Base-by-base conservation (phyloP, 1,140 invertebrate species). In the Physella acuta region DNA sequence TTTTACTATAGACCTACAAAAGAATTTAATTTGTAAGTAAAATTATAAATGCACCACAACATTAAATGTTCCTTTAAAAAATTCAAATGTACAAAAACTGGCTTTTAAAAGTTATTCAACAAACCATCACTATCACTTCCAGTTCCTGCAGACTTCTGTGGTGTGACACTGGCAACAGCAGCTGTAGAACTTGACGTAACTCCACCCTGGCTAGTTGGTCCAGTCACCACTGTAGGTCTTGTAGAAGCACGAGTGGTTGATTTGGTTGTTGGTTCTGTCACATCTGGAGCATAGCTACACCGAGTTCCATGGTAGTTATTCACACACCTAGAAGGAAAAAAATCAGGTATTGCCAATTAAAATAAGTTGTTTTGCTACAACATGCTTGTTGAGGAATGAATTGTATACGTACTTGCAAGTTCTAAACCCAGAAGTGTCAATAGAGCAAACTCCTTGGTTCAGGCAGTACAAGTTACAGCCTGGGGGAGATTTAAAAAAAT, bases 351-450 rank as follows among this genome's bases (percentile, higher is more conserved):
- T 55, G n/a, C n/a, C n/a, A n/a, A n/a, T n/a, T n/a, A n/a, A n/a
- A n/a, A n/a, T n/a, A n/a, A n/a, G n/a, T n/a, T n/a, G n/a, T n/a
- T n/a, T n/a, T n/a, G n/a, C n/a, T n/a, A n/a, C n/a, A n/a, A n/a
- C n/a, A n/a, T n/a, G n/a, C n/a, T n/a, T n/a, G n/a, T n/a, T n/a
- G n/a, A n/a, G n/a, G n/a, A n/a, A n/a, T n/a, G n/a, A n/a, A n/a
- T n/a, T n/a, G 20, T 37, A 62, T 14, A 66, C 66, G 59, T 51
- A 68, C 66, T 31, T 1, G 56, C 66, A 68, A n/a, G 30, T 4
- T 26, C 39, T 58, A 4, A 68, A 28, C 4, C 56, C 66, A 44
- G 24, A 59, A 20, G 14, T n/a, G 33, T 52, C 26, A 14, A 3
- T 2, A 33, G 8, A 28, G 33, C 66, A 68, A 2, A 3, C 1